Percentiles rank a stretch among this genome's conserved stretches.
phyloP scores from a whole-genome alignment of 2,113 vertebrate genomes.

The Cygnus buccinator region DNA sequence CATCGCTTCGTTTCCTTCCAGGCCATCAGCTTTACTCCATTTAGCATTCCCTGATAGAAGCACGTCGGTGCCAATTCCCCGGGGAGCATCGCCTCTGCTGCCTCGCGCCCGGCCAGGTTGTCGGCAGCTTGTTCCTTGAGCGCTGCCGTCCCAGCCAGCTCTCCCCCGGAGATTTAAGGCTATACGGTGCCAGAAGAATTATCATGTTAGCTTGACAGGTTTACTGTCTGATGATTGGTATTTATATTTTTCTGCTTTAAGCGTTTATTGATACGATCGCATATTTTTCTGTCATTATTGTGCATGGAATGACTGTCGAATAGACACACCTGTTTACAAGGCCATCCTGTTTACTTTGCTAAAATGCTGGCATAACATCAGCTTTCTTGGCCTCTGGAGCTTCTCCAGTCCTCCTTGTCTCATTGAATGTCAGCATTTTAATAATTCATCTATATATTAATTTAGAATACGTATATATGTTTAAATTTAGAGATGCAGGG shows the following conservation, averaged over 20 bases:
- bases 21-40: not conserved
- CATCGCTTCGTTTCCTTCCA: not conserved
- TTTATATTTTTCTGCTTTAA: constrained; percentile 39
- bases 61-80: not conserved
- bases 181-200: not conserved
- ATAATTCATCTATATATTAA: too few relatives aligned
- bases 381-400: not conserved
- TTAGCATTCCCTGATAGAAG: not conserved
- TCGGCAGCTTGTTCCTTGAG: not conserved
- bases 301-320: not conserved
- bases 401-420: not conserved
- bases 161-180: not conserved
- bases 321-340: constrained; percentile 54
- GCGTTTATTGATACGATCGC: not conserved
- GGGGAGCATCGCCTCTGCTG: not conserved
- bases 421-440: not conserved
- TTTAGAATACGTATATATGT: not conserved
- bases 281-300: constrained; percentile 45
- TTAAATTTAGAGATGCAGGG: not conserved
- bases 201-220: not conserved
- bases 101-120: fast-evolving
- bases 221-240: not conserved
- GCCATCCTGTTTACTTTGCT: constrained; percentile 54
- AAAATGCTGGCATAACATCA: constrained; percentile 1
- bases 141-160: fast-evolving